phyloP scores from a whole-genome alignment of 2,113 vertebrate genomes.

The Regulus satrapa region DNA sequence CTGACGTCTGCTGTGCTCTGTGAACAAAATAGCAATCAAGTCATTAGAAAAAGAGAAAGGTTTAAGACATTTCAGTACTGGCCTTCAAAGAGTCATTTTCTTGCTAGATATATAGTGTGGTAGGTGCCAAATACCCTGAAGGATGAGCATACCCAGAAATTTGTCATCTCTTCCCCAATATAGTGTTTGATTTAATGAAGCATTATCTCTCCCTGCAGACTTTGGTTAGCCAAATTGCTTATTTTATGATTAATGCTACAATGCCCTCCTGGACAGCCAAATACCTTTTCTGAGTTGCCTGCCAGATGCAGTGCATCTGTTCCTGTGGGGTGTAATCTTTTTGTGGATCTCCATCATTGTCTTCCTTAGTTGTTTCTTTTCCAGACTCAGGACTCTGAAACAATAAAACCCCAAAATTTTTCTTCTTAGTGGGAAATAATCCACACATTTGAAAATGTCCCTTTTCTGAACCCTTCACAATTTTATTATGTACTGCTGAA shows the following conservation, averaged over 20 bases:
- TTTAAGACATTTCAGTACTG: background rate
- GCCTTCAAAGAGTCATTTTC: background rate
- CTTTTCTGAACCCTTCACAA: background rate
- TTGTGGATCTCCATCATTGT: background rate
- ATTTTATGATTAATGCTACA: background rate
- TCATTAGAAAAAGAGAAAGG: background rate
- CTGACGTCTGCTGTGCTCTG: background rate
- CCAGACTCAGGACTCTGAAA: background rate
- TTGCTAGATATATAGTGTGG: background rate
- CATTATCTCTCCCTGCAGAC: background rate
- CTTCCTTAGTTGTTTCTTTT: background rate
- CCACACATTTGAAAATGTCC: background rate
- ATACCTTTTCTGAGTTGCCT: background rate
- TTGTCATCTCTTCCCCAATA: background rate
- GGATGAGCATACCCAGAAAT: background rate
- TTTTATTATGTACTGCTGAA: background rate
- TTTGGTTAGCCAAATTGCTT: background rate
- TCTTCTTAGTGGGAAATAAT: background rate
- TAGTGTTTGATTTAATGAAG: background rate
- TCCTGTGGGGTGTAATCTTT: background rate
- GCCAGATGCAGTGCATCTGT: background rate
- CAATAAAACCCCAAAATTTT: background rate
- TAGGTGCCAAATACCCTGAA: background rate
- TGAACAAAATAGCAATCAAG: background rate
- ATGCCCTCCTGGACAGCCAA: background rate